Conservation (phyloP, 2,113 vertebrate species). For the Eublepharis macularius region DNA sequence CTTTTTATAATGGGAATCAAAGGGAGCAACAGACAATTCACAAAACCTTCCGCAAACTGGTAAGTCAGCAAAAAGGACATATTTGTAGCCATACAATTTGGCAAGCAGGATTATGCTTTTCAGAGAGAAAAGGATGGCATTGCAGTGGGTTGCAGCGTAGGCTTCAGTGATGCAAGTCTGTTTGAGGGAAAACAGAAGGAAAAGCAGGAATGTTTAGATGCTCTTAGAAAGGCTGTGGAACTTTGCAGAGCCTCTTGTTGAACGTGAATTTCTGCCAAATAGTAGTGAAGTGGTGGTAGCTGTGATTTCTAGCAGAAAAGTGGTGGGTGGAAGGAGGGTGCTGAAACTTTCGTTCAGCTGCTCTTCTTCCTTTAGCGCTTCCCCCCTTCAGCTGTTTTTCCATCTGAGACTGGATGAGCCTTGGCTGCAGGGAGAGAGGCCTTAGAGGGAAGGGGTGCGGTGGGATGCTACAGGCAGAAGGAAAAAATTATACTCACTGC, state of each 20-base stretch:
- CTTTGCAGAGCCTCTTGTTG: no score
- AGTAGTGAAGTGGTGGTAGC: not conserved
- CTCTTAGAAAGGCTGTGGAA: no score
- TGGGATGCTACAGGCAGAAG: no score
- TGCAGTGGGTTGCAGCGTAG: not conserved
- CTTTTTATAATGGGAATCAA: conserved; percentile 95
- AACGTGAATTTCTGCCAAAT: not conserved
- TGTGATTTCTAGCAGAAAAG: not conserved
- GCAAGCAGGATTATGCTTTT: not conserved
- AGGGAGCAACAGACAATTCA: conserved; percentile 95
- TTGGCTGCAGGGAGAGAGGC: no score
- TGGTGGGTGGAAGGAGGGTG: not conserved
- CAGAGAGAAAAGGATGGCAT: not conserved
- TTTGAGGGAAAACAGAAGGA: not conserved
- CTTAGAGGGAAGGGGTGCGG: no score
- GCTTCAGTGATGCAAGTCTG: not conserved
- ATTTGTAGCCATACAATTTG: not conserved
- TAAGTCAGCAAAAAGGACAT: conserved; percentile 62
- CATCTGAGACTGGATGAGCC: not conserved
- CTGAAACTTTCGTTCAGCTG: not conserved
- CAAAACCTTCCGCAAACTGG: conserved; percentile 90
- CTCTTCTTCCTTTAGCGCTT: not conserved
- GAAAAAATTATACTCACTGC: no score
- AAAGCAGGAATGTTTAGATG: not conserved
- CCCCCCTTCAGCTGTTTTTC: not conserved